Conservation (phyloP, 2,888 invertebrate genomes). For the Limenitis camilla region DNA sequence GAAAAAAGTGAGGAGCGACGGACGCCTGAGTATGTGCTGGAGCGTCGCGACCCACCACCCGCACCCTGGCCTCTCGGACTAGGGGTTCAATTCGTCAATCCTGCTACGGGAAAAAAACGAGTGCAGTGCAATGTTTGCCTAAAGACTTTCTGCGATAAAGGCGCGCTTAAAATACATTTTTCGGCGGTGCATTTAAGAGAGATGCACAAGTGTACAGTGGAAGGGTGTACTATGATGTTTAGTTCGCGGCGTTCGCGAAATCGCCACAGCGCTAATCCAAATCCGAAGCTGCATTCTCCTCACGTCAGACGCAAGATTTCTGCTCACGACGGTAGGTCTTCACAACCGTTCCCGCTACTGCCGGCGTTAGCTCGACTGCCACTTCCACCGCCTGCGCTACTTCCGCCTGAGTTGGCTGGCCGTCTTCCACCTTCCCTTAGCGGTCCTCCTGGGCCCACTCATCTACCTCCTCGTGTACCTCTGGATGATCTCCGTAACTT, state of each 20-base stretch:
- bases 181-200: constrained; percentile 97
- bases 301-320: constrained; percentile 93
- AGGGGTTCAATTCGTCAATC: constrained; percentile 91
- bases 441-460: constrained; percentile 47
- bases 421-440: constrained; percentile 52
- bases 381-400: constrained; percentile 79
- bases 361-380: constrained; percentile 82
- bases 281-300: constrained; percentile 97
- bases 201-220: constrained; percentile 99
- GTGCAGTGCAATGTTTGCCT: constrained; percentile 98
- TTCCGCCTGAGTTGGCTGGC: constrained; percentile 75
- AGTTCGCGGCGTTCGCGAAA: constrained; percentile 95
- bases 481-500: constrained; percentile 68
- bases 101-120: constrained; percentile 94
- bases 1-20: constrained; percentile 57
- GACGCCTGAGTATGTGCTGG: constrained; percentile 56
- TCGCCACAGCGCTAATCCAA: constrained; percentile 97
- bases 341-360: constrained; percentile 85
- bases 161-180: constrained; percentile 98
- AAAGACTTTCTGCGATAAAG: constrained; percentile 99
- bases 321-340: constrained; percentile 92
- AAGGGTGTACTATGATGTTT: constrained; percentile 99
- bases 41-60: constrained; percentile 59
- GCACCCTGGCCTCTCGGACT: constrained; percentile 86
- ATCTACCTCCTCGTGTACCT: constrained; percentile 71